These are phyloP conservation scores for Palythoa grandiflora DNA, from an alignment of 92 coral and sea anemone genomes.

Conservation along the genomic window DNA sequence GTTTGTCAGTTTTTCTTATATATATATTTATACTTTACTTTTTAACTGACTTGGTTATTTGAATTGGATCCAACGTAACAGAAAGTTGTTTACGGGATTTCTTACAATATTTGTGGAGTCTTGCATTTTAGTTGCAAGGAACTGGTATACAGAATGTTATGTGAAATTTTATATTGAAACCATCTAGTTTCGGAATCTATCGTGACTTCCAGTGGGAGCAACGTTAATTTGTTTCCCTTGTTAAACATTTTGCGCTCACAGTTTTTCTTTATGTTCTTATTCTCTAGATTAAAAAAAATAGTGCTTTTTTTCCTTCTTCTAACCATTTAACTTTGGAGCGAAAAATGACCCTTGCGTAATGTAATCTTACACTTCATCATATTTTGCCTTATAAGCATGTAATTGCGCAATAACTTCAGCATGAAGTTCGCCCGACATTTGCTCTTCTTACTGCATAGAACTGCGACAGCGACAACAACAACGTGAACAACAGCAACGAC, in stretches of 20 bases:
- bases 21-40: too few relatives aligned
- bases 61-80: too few relatives aligned
- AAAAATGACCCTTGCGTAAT: not conserved
- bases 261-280: constrained; percentile 22
- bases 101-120: too few relatives aligned
- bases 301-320: constrained; percentile 50
- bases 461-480: too few relatives aligned
- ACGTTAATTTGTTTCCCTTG: constrained; percentile 20
- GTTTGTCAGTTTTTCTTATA: too few relatives aligned
- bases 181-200: not conserved
- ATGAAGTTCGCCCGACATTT: not conserved
- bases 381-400: not conserved
- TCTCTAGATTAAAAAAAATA: constrained; percentile 49
- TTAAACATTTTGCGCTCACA: constrained; percentile 28
- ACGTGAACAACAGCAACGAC: too few relatives aligned
- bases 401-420: not conserved
- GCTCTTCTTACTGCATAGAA: not conserved
- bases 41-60: too few relatives aligned
- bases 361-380: not conserved
- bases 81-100: too few relatives aligned
- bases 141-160: not conserved
- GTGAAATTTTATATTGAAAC: not conserved
- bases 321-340: constrained; percentile 43
- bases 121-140: not conserved
- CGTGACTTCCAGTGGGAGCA: not conserved